Percentiles rank a stretch among this genome's conserved stretches.
Evolutionary conservation across 2,113 vertebrate species (phyloP).

Genomic region (Hippoglossus stenolepis): DNA sequence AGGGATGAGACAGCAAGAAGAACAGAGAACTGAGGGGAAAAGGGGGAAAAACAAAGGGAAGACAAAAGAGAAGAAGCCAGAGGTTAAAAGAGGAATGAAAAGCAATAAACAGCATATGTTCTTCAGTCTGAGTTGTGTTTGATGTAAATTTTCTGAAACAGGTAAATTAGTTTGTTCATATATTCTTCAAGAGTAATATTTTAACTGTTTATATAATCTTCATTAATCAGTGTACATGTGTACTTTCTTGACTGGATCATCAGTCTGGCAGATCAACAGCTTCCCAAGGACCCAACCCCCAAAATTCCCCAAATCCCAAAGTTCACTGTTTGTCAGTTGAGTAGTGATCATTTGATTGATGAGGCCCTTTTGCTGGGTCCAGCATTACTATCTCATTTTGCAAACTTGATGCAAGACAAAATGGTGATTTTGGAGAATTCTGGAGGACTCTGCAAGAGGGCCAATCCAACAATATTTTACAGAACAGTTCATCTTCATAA

Average conservation of each 20-base stretch:
- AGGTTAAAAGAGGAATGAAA: conserved; percentile 71
- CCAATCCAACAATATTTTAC: no score
- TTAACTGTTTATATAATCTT: no score
- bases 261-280: background rate
- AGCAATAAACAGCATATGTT: conserved; percentile 10
- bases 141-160: background rate
- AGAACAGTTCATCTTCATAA: no score
- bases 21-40: conserved; percentile 73
- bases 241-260: no score
- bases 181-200: background rate
- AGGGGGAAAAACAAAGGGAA: conserved; percentile 64
- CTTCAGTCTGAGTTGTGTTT: conserved; percentile 1
- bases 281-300: background rate
- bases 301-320: background rate
- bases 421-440: no score
- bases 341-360: background rate
- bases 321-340: background rate
- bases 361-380: no score
- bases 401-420: no score
- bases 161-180: background rate
- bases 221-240: no score
- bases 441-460: no score
- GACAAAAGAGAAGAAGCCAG: conserved; percentile 55
- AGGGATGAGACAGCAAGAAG: conserved; percentile 70
- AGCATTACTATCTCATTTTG: no score